Evolutionary conservation across 2,888 invertebrate species (phyloP), one percentile per base, ranked within the genome.

Genomic region (Sepioteuthis lessoniana): DNA sequence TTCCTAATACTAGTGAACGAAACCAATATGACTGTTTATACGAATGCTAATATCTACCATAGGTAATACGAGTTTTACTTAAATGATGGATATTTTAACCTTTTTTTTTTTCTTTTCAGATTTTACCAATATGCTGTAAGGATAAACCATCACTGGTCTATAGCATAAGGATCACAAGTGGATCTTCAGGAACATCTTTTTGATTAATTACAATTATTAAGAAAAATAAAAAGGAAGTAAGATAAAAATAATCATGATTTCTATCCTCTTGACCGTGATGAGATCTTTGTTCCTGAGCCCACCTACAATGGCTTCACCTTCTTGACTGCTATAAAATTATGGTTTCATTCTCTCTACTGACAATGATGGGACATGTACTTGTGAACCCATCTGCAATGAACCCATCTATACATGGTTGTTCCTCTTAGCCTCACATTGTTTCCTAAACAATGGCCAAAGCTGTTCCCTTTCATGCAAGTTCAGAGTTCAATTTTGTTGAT

Each of bases 401-500:
- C n/a, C 42, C 42, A 21, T n/a, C 42, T 8, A 42, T 47, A 92
- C 46, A 92, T 92, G 92, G 92, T 47, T 92, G 46, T 92, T 46
- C 46, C n/a, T 92, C 92, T 92, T 92, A 92, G 31, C 92, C 92
- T 92, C 92, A 92, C 92, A 42, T 92, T 92, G 92, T 92, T 92
- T 92, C 92, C 31, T 92, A 92, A 92, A 60, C 93, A 55, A 93
- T 93, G 93, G 93, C 93, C 55, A 37, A 93, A 35, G 93, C 93
- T 55, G 93, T 60, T 93, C 55, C 93, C 25, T 93, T 93, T 93
- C 93, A 93, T 93, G 37, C 93, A 93, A 95, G 95, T 93, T 94
- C 95, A 47, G 95, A 95, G 93, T 95, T 95, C 93, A 94, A 94
- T 76, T 95, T 96, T 46, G 96, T 95, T 60, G 96, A 96, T 95